phyloP scores from a whole-genome alignment of 1,140 invertebrate genomes.

The Zaprionus ornatus region DNA sequence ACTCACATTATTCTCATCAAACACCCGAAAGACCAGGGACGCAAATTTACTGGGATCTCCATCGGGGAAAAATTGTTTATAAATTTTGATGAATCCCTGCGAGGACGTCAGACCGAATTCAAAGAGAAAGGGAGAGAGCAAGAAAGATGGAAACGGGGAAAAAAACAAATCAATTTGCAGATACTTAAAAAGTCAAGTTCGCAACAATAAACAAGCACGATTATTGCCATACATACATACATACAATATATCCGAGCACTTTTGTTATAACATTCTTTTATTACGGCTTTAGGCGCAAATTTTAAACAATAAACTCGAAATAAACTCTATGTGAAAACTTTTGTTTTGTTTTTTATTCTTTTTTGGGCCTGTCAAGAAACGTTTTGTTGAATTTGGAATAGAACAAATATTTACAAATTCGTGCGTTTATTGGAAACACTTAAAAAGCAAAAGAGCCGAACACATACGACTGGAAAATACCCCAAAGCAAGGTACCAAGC shows the following conservation, averaged over 20 bases:
- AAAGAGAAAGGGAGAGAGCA: slow-evolving; percentile 5
- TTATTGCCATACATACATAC: slow-evolving; percentile 2
- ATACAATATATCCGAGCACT: background rate
- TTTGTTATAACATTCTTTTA: slow-evolving; percentile 1
- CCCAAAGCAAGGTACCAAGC: background rate
- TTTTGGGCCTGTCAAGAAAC: background rate
- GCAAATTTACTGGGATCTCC: slow-evolving; percentile 99
- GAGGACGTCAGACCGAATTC: background rate
- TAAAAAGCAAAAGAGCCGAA: background rate
- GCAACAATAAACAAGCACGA: background rate
- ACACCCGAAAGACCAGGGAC: slow-evolving; percentile 98
- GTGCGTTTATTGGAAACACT: background rate
- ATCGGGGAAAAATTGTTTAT: slow-evolving; percentile 99
- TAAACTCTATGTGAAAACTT: background rate
- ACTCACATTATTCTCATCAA: slow-evolving; percentile 99
- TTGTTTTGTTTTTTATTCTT: background rate
- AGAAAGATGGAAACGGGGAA: background rate
- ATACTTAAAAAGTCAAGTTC: background rate
- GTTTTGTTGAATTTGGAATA: background rate
- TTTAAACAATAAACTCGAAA: background rate
- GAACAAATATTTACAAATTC: background rate
- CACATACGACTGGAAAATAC: background rate
- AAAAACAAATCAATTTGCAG: slow-evolving; percentile 1
- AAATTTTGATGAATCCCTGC: slow-evolving; percentile 99
- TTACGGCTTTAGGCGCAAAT: background rate